Percentiles rank a stretch among this genome's conserved stretches.
phyloP scores from a whole-genome alignment of 2,113 vertebrate genomes.

The Choloepus hoffmanni region DNA sequence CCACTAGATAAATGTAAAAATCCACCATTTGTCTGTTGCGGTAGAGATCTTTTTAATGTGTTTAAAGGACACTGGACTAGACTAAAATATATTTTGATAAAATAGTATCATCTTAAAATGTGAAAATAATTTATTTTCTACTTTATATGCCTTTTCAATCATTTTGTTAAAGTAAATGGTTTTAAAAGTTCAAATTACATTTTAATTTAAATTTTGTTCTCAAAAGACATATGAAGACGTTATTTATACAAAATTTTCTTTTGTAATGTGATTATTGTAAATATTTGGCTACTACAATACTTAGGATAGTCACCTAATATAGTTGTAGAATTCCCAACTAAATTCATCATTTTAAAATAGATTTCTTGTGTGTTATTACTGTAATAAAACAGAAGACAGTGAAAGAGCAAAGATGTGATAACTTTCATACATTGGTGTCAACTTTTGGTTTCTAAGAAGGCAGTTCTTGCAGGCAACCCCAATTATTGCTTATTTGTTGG shows the following conservation, averaged over 20 bases:
- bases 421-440: neutral
- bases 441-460: neutral
- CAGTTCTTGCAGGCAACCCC: neutral
- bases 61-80: neutral
- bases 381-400: neutral
- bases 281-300: neutral
- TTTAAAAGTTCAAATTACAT: neutral
- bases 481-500: neutral
- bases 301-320: neutral
- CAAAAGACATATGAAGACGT: neutral
- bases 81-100: slow-evolving; percentile 9
- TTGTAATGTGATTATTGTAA: neutral
- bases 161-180: neutral
- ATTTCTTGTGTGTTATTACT: neutral
- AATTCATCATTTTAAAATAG: neutral
- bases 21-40: neutral
- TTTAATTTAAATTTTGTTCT: slow-evolving; percentile 12
- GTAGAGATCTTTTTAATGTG: neutral
- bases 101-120: neutral
- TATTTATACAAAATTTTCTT: slow-evolving; percentile 53
- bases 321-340: neutral
- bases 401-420: neutral
- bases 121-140: slow-evolving; percentile 12
- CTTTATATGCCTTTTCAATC: neutral
- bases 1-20: neutral